phyloP scores from a whole-genome alignment of 2,888 invertebrate species.

The Seladonia tumulorum region DNA sequence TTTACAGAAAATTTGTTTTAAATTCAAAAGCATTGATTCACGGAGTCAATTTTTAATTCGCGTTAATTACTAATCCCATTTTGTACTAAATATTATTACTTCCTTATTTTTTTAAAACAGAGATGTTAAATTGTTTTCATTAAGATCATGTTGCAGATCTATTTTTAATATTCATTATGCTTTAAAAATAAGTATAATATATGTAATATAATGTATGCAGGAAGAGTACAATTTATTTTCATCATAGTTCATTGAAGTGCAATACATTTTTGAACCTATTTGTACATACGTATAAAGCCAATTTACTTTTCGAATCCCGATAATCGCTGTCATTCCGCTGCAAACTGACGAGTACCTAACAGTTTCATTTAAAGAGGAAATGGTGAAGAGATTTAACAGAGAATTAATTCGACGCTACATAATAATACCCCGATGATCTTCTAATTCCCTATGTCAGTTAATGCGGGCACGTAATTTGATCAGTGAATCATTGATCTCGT shows the following conservation, averaged over 20 bases:
- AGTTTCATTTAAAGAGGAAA: slow-evolving; percentile 10
- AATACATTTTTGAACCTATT: not conserved
- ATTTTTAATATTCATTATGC: too few relatives aligned
- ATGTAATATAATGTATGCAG: too few relatives aligned
- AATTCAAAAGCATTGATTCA: too few relatives aligned
- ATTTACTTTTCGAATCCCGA: not conserved
- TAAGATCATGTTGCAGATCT: too few relatives aligned
- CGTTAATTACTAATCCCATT: too few relatives aligned
- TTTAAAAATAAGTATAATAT: too few relatives aligned
- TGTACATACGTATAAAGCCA: not conserved
- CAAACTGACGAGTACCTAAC: not conserved
- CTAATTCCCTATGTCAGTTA: slow-evolving; percentile 60
- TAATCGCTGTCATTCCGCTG: not conserved
- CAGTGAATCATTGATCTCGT: slow-evolving; percentile 59
- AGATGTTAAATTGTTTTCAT: too few relatives aligned
- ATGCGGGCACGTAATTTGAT: slow-evolving; percentile 67
- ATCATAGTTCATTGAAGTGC: too few relatives aligned
- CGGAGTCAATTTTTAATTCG: too few relatives aligned
- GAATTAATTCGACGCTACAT: slow-evolving; percentile 47
- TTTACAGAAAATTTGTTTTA: too few relatives aligned
- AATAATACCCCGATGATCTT: slow-evolving; percentile 57
- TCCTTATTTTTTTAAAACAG: too few relatives aligned
- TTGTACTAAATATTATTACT: too few relatives aligned
- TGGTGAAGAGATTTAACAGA: slow-evolving; percentile 21
- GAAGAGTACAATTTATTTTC: not conserved